phyloP scores from a whole-genome alignment of 2,888 invertebrate genomes.

The Sminthurides aquaticus region DNA sequence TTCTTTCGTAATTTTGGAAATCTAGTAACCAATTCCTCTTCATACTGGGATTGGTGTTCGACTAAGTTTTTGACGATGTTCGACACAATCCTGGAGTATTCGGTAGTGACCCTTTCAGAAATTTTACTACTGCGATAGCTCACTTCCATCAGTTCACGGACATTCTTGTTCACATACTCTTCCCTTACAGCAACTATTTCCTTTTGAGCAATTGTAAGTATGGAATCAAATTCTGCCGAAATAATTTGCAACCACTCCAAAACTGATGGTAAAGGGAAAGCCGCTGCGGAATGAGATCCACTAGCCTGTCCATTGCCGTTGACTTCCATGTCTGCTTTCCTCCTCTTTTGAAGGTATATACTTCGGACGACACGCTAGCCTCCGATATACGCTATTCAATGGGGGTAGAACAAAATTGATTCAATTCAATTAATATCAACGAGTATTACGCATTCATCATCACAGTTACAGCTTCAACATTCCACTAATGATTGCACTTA shows the following conservation, averaged over 20 bases:
- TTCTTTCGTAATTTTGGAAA: conserved; percentile 11
- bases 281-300: too few species aligned
- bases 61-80: background rate
- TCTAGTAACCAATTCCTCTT: background rate
- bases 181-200: background rate
- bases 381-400: too few species aligned
- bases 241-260: background rate
- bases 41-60: background rate
- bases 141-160: conserved; percentile 5
- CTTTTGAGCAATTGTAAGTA: background rate
- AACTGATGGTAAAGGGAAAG: background rate
- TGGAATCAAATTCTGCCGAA: background rate
- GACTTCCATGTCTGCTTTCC: too few species aligned
- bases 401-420: too few species aligned
- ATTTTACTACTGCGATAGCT: conserved; percentile 8
- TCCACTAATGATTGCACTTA: too few species aligned
- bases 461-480: too few species aligned
- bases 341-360: too few species aligned
- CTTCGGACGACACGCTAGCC: too few species aligned
- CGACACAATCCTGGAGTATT: background rate
- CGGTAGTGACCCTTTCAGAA: conserved; percentile 3
- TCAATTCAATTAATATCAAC: too few species aligned
- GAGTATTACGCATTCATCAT: too few species aligned
- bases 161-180: conserved; percentile 7
- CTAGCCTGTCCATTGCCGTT: too few species aligned